phyloP scores from a whole-genome alignment of 2,113 vertebrate species.

The Centropus unirufus region DNA sequence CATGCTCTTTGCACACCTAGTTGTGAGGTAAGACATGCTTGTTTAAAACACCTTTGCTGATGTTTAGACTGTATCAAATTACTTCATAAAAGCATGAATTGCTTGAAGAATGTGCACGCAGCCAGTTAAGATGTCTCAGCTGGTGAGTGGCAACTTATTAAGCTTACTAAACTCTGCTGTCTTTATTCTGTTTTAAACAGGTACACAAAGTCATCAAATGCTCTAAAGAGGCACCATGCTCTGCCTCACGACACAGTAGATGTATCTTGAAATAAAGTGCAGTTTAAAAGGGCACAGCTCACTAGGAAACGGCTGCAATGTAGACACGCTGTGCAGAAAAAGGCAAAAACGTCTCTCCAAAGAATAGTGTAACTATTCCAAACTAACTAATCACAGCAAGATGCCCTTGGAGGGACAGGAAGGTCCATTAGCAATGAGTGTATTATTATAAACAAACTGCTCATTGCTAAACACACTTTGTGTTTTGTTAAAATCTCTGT shows the following conservation, averaged over 20 bases:
- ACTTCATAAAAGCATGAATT: background rate
- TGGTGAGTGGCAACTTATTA: conserved; percentile 30
- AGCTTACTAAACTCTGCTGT: background rate
- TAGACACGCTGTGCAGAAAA: background rate
- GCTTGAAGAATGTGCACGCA: background rate
- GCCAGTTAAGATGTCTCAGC: background rate
- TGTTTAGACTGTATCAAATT: background rate
- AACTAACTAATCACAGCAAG: background rate
- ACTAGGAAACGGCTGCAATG: background rate
- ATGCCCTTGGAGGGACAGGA: background rate
- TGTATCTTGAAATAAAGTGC: background rate
- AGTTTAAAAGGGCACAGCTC: background rate
- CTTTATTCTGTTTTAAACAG: background rate
- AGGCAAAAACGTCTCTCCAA: background rate
- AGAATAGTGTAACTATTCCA: background rate
- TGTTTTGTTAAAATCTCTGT: background rate
- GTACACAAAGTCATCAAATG: background rate
- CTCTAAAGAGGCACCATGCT: background rate
- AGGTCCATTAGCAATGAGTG: background rate
- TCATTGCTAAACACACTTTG: background rate
- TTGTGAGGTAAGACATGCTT: background rate
- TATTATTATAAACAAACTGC: background rate
- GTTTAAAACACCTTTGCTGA: background rate
- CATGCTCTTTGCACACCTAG: background rate
- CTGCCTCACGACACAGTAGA: background rate